Percentiles rank a stretch among this genome's conserved stretches.
These are phyloP conservation scores for Zaprionus obscuricornis DNA, from an alignment of 2,888 invertebrate genomes.

Conservation along the genomic window DNA sequence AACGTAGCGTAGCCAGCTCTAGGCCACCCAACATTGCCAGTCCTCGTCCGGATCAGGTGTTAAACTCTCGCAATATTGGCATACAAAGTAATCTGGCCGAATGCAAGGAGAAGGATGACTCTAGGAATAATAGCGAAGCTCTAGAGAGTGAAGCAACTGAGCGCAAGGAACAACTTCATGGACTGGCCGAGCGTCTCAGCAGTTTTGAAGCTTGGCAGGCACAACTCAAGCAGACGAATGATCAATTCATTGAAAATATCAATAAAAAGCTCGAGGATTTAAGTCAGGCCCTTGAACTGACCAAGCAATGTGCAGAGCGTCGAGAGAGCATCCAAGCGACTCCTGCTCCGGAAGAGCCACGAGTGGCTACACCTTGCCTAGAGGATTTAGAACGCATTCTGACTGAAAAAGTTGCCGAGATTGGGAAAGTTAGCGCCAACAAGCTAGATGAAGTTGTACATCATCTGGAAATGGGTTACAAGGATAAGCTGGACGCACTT, in stretches of 20 bases:
- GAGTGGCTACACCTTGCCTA: conserved; percentile 52
- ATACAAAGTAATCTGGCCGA: conserved; percentile 70
- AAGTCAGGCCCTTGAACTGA: conserved; percentile 52
- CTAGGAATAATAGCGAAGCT: conserved; percentile 27
- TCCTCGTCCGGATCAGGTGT: conserved; percentile 43
- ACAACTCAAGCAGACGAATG: conserved; percentile 63
- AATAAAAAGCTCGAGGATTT: conserved; percentile 70
- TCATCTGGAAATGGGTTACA: conserved; percentile 73
- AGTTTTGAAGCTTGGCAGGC: conserved; percentile 72
- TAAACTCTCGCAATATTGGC: conserved; percentile 58
- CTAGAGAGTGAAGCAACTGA: conserved; percentile 50
- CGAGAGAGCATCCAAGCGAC: conserved; percentile 1
- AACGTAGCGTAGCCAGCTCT: conserved; percentile 49
- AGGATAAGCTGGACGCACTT: conserved; percentile 66
- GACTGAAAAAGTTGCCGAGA: conserved; percentile 73
- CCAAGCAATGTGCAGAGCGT: conserved; percentile 25
- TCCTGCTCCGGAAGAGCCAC: conserved; percentile 29
- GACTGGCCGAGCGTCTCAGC: conserved; percentile 62
- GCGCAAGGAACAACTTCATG: conserved; percentile 60
- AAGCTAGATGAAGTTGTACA: conserved; percentile 71
- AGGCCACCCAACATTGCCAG: conserved; percentile 23
- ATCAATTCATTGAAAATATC: conserved; percentile 67
- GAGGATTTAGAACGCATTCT: conserved; percentile 73
- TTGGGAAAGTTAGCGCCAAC: conserved; percentile 64
- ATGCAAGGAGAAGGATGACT: conserved; percentile 72